Evolutionary conservation across 2,888 invertebrate species (phyloP).

Genomic region (Chymomyza amoena): DNA sequence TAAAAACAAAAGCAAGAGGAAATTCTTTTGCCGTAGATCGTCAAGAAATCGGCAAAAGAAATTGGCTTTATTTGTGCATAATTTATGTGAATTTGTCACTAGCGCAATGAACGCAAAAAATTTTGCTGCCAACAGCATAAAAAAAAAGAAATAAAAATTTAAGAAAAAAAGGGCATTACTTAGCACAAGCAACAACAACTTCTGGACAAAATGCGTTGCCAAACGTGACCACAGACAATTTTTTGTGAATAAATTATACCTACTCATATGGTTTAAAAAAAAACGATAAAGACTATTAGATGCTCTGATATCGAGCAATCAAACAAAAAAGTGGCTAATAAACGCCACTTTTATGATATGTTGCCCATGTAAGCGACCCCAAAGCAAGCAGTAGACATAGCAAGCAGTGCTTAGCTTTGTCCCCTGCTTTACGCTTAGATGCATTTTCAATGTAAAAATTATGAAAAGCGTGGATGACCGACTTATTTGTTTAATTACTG

Average conservation of each 20-base stretch:
- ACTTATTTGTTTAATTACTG: too few relatives aligned
- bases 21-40: background rate
- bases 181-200: conserved; percentile 34
- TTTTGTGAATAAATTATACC: background rate
- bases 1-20: background rate
- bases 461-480: too few relatives aligned
- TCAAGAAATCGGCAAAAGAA: background rate
- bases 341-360: too few relatives aligned
- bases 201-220: conserved; percentile 52
- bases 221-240: conserved; percentile 64
- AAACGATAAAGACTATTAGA: background rate
- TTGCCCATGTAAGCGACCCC: too few relatives aligned
- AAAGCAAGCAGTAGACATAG: too few relatives aligned
- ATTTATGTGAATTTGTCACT: conserved; percentile 52
- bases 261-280: too few relatives aligned
- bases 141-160: background rate
- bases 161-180: conserved; percentile 10
- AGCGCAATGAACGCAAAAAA: conserved; percentile 5
- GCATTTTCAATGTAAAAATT: too few relatives aligned
- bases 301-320: too few relatives aligned
- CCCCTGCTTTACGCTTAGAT: too few relatives aligned
- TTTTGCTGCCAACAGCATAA: background rate
- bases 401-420: too few relatives aligned
- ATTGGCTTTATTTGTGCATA: conserved; percentile 30
- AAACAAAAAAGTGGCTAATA: too few relatives aligned